Base-by-base conservation (phyloP, 2,888 invertebrate genomes). In the Strigamia crassipes region DNA sequence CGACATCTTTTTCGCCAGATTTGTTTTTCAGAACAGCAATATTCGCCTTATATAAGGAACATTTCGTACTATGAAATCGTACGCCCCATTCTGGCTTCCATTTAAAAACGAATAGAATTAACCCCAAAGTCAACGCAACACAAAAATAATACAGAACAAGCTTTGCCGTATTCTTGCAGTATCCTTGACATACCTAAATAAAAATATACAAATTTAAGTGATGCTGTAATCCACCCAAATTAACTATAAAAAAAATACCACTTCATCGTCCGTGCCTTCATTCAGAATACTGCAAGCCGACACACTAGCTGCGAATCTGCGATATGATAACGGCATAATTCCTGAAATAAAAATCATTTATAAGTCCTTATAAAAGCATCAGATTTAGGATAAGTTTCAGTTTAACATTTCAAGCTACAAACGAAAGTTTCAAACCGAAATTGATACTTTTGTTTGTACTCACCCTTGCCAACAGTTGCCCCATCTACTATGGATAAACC, bases 61-160 rank as follows among this genome's bases (percentile, higher is more conserved):
- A 83, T 77, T 18, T 9, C 15, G 73, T 31, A 18, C 31, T 81
- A n/a, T 27, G 34, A 41, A 78, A 77, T 80, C 78, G 56, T 4
- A 83, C 80, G 6, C 82, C 73, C 82, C 82, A 83, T 77, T 81
- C 78, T 10, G 83, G 83, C 51, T 80, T 80, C 83, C 83, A 83
- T 51, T 83, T 56, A 27, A 83, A 78, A 23, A 82, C 42, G 13
- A 83, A 79, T 13, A 83, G 61, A 15, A 82, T 79, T 3, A 83
- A 79, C 10, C 83, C 83, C 13, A 83, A 15, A 77, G 42, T 82
- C 15, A 82, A 27, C 31, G 82, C 15, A n/a, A 77, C 31, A 56
- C 79, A 73, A 21, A 79, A 13, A 46, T 66, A 82, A 73, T 83
- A 82, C 8, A 81, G 46, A 15, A 77, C 15, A 10, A 18, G 73